phyloP scores from a whole-genome alignment of 2,797 vertebrate genomes.

The Lutra lutra region DNA sequence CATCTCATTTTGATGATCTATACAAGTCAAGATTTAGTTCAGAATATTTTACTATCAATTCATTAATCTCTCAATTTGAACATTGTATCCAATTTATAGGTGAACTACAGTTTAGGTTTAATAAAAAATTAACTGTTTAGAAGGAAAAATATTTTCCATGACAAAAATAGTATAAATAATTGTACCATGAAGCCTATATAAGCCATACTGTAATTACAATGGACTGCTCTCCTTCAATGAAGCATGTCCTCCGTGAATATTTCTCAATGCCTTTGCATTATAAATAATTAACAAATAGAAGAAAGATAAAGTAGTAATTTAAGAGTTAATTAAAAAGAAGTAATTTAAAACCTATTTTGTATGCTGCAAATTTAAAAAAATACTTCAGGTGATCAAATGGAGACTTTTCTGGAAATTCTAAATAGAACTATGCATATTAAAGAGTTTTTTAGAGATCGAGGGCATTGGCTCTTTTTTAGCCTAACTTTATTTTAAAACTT shows the following conservation, averaged over 20 bases:
- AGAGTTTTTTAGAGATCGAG: background rate
- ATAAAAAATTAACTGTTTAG: background rate
- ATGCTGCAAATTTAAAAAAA: background rate
- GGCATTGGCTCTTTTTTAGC: background rate
- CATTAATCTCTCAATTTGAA: conserved; percentile 25
- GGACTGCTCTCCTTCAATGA: background rate
- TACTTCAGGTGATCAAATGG: background rate
- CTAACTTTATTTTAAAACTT: background rate
- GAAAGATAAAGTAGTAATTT: background rate
- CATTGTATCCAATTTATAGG: background rate
- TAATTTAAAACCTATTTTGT: background rate
- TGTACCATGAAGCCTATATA: background rate
- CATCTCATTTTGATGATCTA: background rate
- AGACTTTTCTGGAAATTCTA: background rate
- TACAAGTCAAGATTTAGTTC: background rate
- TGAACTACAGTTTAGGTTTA: background rate
- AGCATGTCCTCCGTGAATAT: background rate
- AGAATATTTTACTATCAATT: background rate
- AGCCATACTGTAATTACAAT: background rate
- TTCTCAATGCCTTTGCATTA: background rate
- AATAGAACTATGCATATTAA: background rate
- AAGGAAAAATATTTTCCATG: background rate
- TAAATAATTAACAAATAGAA: background rate
- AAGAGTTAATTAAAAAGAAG: background rate
- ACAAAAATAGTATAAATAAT: background rate